Base-by-base conservation (phyloP, 2,888 invertebrate species). In the Lymantria monacha region DNA sequence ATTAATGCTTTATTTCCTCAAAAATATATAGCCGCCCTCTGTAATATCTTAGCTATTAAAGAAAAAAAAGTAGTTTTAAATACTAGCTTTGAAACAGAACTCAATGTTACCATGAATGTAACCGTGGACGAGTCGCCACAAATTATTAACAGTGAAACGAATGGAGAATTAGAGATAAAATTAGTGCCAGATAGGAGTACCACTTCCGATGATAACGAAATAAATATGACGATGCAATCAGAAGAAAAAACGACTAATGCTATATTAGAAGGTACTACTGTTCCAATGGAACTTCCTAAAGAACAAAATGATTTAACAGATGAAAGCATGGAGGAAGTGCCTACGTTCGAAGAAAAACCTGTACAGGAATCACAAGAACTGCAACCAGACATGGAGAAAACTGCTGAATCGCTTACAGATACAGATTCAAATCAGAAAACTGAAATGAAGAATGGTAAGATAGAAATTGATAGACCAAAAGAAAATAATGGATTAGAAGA, bases 21-120 rank as follows among this genome's bases (percentile, higher is more conserved):
- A 30, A 94, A 94, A 69, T 95, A 95, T 79, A 85, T 96, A 61
- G 94, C 95, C 14, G 96, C 96, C 15, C 85, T 97, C 61, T 97
- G 97, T 81, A 96, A 96, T 81, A 92, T 95, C 36, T 77, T 96
- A 52, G 95, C 95, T 37, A 92, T 94, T 57, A 90, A 93, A 59
- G 94, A 95, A 66, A 93, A 93, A 65, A 94, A 94, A 81, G 93
- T 94, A 12, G 93, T 93, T 37, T 82, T 94, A 57, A 95, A 95
- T 70, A 89, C 93, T 0, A 94, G 93, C 69, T 93, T 91, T 54
- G 92, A 92, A 70, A 85, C 87, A 13, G 92, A 92, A 79, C 67
- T 77, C 50, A 92, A 92, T 63, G 85, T 85, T 71, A 91, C 89
- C 72, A 83, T 78, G 47, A 91, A 91, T 68, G 74, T 84, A 55